These are phyloP conservation scores for Oryzias curvinotus DNA, from an alignment of 2,113 vertebrate genomes.

Conservation along the genomic window DNA sequence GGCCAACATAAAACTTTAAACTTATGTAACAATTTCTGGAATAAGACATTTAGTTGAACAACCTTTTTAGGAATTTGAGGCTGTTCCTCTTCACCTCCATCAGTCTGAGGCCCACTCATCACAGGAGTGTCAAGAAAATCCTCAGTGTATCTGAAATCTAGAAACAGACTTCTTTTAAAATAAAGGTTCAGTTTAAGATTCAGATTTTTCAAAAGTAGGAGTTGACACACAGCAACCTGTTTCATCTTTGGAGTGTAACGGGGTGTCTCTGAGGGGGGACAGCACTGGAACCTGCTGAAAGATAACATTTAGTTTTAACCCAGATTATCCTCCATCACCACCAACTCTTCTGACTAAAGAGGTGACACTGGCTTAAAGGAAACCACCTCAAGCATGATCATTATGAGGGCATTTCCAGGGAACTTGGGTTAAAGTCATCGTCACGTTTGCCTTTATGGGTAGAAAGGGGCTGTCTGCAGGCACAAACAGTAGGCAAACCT, in stretches of 20 bases:
- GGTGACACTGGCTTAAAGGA: too few species aligned
- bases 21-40: too few species aligned
- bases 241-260: slow-evolving; percentile 41
- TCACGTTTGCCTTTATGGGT: too few species aligned
- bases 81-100: slow-evolving; percentile 47
- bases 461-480: too few species aligned
- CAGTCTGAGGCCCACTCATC: slow-evolving; percentile 3
- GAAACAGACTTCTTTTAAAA: not conserved
- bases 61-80: slow-evolving; percentile 64
- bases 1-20: too few species aligned
- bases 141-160: slow-evolving; percentile 46
- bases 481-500: too few species aligned
- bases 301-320: not conserved
- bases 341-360: too few species aligned
- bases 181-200: not conserved
- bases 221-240: slow-evolving; percentile 30
- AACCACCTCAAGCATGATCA: too few species aligned
- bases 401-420: too few species aligned
- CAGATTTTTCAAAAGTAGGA: not conserved
- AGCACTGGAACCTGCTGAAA: slow-evolving; percentile 47
- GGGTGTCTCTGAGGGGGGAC: slow-evolving; percentile 64
- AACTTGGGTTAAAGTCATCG: too few species aligned
- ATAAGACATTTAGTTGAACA: not conserved
- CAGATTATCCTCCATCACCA: too few species aligned
- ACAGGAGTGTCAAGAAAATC: slow-evolving; percentile 16